Evolutionary conservation across 2,113 vertebrate genomes (phyloP).

Genomic region (Neotoma lepida): DNA sequence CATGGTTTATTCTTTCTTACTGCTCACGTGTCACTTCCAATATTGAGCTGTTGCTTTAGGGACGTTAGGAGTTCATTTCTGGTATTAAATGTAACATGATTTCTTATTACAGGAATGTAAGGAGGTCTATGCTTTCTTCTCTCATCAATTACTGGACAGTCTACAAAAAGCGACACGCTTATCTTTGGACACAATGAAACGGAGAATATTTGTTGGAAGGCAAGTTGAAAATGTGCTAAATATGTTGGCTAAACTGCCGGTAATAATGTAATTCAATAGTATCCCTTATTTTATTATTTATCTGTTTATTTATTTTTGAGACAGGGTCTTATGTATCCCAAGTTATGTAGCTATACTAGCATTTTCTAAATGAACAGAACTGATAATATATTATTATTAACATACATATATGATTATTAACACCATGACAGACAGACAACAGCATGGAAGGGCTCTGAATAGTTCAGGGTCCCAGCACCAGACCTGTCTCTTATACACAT

Average conservation of each 20-base stretch:
- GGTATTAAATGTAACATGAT: neutral
- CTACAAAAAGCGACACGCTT: slow-evolving; percentile 87
- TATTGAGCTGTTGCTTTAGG: slow-evolving; percentile 43
- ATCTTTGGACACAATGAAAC: slow-evolving; percentile 89
- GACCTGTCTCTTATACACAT: no score
- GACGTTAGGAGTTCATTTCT: neutral
- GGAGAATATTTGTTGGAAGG: slow-evolving; percentile 85
- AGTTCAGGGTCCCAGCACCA: neutral
- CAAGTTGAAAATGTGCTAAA: slow-evolving; percentile 79
- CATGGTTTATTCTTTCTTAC: slow-evolving; percentile 20
- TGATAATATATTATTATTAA: neutral
- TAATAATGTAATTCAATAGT: neutral
- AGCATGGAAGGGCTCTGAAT: neutral
- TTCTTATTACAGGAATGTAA: slow-evolving; percentile 87
- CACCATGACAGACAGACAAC: neutral
- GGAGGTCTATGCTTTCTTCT: slow-evolving; percentile 87
- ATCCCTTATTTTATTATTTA: neutral
- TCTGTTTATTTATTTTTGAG: neutral
- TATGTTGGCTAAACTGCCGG: neutral
- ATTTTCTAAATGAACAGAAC: neutral
- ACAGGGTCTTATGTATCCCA: neutral
- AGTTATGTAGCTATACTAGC: neutral
- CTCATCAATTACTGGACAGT: slow-evolving; percentile 86
- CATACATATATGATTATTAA: neutral
- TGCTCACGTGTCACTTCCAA: neutral